Base-by-base conservation (phyloP, 2,888 invertebrate species). In the Epirrita christyi region DNA sequence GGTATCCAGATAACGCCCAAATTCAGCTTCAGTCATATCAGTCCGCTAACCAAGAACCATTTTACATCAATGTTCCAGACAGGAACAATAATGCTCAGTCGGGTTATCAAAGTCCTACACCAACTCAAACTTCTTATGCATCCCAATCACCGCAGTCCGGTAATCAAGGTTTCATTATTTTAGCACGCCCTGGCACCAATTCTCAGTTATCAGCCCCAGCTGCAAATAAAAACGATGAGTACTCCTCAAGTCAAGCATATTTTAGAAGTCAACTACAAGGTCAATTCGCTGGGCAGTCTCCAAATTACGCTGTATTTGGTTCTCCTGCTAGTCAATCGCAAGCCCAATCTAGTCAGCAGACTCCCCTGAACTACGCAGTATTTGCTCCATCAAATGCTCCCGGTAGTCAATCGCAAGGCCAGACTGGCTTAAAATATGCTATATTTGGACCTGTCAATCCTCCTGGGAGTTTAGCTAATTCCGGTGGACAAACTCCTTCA, bases 401-500 rank as follows among this genome's bases (percentile, higher is more conserved):
- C 4, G 40, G 27, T 8, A 44, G 7, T 45, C 46, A 46, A 43
- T 13, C 41, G 2, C 56, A 56, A 38, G 2, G 42, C 5, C 29
- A 57, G 45, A 11, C 40, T 46, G 41, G 51, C 14, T 32, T 57
- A n/a, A 51, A 47, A 14, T 51, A 57, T 29, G 41, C 51, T 21
- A 28, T 51, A 13, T 56, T 51, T 42, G 51, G 51, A 9, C 4
- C 51, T 15, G n/a, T 21, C 11, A 45, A 10, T 29, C 9, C 21
- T n/a, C 4, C 48, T 53, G 41, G 34, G 13, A 49, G 10, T 29
- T 28, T 11, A 36, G 15, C 8, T 0, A 45, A 45, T 41, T 14
- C 29, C 13, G 49, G 10, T 44, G 40, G 28, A 15, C 58, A 58
- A 40, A 10, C 28, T 13, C 32, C 34, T 13, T 1, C 38, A 10